Base-by-base conservation (phyloP, 2,797 vertebrate species). In the Enteromius mattozi region DNA sequence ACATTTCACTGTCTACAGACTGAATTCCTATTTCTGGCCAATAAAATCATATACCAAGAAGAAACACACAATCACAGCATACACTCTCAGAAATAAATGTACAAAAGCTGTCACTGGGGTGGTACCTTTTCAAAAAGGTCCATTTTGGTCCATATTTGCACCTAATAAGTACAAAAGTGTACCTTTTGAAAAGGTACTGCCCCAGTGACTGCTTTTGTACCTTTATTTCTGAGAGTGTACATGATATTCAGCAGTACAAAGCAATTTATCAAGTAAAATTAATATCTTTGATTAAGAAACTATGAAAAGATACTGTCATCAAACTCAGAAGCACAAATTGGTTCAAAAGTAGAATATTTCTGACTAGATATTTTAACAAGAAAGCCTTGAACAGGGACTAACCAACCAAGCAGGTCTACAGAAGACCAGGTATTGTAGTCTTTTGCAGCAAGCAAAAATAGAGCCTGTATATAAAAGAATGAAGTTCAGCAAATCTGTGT, bases 1-100 rank as follows among this genome's bases (percentile, higher is more conserved):
- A 83, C 33, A 75, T 83, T 74, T 66, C 61, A n/a, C 3, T 82
- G 42, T 71, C 54, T 21, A 49, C 80, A 35, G 30, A 12, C 19
- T 5, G 19, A 3, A 49, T 61, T n/a, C 12, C 54, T 49, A 49
- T 82, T 72, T 70, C 42, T 45, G 37, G 35, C 14, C 8, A 17
- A 8, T 61, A 30, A 24, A 81, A 63, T 72, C 37, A 81, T 42
- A 81, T 33, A 40, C 49, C 56, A 71, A 71, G n/a, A 59, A 45
- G 63, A 81, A 17, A 63, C 54, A 78, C 14, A 30, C 37, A 78
- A 78, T 42, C n/a, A 19, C 37, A 78, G 35, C 14, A 61, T 19
- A 42, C 12, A 45, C 42, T 45, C 42, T 42, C 10, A 42, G 42
- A 42, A 42, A 42, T 12, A 42, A 45, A 3, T 2, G 40, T 42